Base-by-base conservation (phyloP, 1,140 invertebrate species). In the Hetaerina americana region DNA sequence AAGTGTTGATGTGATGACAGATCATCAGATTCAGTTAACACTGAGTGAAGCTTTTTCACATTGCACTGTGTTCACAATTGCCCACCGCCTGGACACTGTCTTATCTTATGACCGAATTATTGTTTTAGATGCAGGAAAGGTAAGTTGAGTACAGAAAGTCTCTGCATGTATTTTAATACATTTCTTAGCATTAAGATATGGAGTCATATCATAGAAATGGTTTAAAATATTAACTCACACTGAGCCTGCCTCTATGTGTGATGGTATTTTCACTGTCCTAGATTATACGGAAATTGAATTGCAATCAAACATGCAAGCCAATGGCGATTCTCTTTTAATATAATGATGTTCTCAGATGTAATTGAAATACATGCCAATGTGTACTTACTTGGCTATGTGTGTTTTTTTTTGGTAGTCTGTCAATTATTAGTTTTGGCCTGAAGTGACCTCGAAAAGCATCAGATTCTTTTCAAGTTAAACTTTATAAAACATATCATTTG, bases 1-100 rank as follows among this genome's bases (percentile, higher is more conserved):
- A n/a, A 82, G 82, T 69, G 78, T 83, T 22, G 78, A 79, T 73
- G 71, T 70, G 15, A 76, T 72, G 31, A 76, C 75, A 18, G 76
- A 77, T 68, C 25, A 31, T n/a, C 71, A 75, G 29, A 76, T 77
- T 69, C 76, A 78, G 70, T 73, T 74, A 28, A 78, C 77, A 28
- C 77, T 78, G 15, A 40, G 75, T 26, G 72, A 71, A 0, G 78
- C 75, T 66, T 78, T 78, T 72, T n/a, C 27, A 26, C 49, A 76
- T 26, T 77, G 76, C 66, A 87, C 85, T 5, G 82, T 87, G 18
- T 76, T 87, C 5, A 84, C 85, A 5, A 84, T 87, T 71, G 85
- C 85, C 70, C 85, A 87, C 77, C 77, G 81, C 68, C 74, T 84
- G 79, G 83, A 76, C 83, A 70, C 72, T 18, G 66, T 72, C 22